Evolutionary conservation across 2,113 vertebrate genomes (phyloP), one percentile per base, ranked within the genome.

Genomic region (Zapus hudsonius): DNA sequence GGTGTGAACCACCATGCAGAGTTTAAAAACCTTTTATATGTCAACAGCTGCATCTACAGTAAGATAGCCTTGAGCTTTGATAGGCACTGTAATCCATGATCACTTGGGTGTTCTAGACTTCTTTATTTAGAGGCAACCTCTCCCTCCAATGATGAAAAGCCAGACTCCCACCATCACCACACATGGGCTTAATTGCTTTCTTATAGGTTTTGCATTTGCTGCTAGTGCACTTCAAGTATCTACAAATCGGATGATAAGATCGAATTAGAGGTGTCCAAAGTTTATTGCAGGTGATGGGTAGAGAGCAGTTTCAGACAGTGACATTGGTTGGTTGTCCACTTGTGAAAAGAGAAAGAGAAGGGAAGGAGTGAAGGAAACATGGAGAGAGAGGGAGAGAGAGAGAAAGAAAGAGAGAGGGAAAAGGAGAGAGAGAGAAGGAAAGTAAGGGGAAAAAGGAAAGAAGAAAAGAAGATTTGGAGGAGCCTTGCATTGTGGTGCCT

Each of bases 181-280:
- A 44, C 31, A 75, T 36, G 59, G 64, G 31, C 22, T 61, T 85
- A 57, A 78, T 82, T 94, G 15, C 25, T 93, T 87, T 69, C 7
- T 82, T 76, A 61, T 7, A 67, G 44, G 27, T 85, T 73, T 82
- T 69, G 57, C 29, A 90, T 47, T 90, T 74, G 38, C 61, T 59
- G 20, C 75, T 80, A 78, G 64, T 79, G 44, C 29, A 33, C 36
- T 79, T 74, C 20, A 78, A 76, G 36, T 33, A 15, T 63, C 11
- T 13, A 47, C 75, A 69, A 85, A 67, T 57, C 40, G 73, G 69
- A 52, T 23, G 11, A 33, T 27, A 79, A 83, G 84, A 76, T 47
- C 74, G 38, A 80, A 76, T 73, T 82, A 57, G 40, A 88, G 1
- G 7, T 70, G 36, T 17, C 22, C 29, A 38, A 38, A 22, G 20